Conservation (phyloP, 1,140 invertebrate species). For the Nephila pilipes region DNA sequence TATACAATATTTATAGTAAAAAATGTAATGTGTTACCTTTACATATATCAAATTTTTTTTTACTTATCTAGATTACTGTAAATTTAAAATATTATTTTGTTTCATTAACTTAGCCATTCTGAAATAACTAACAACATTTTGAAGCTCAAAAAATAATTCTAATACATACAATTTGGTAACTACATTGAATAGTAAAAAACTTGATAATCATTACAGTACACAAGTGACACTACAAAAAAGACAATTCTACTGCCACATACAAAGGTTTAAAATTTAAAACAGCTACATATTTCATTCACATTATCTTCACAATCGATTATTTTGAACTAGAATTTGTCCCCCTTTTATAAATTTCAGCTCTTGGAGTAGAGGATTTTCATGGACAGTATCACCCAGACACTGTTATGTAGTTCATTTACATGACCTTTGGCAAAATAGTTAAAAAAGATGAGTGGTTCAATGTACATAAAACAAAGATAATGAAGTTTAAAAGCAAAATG, state of each 20-base stretch:
- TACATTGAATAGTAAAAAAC: constrained; percentile 77
- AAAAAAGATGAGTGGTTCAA: constrained; percentile 53
- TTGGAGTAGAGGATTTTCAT: too few species aligned
- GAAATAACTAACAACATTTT: neutral
- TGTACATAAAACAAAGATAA: constrained; percentile 44
- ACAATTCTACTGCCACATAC: constrained; percentile 72
- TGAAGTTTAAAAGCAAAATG: constrained; percentile 33
- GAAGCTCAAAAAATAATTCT: constrained; percentile 77
- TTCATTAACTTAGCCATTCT: too few species aligned
- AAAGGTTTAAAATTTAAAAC: constrained; percentile 74
- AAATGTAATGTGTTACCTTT: too few species aligned
- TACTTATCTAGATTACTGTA: too few species aligned
- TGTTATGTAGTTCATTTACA: constrained; percentile 60
- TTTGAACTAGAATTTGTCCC: constrained; percentile 57
- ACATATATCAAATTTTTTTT: too few species aligned
- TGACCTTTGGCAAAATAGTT: constrained; percentile 70
- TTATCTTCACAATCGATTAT: constrained; percentile 68
- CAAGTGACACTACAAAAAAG: constrained; percentile 70
- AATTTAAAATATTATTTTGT: too few species aligned
- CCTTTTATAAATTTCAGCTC: too few species aligned
- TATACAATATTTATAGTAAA: too few species aligned
- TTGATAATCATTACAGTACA: constrained; percentile 67
- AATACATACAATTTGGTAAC: constrained; percentile 76
- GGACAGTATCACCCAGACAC: constrained; percentile 54
- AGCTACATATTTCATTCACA: constrained; percentile 73